Conservation (phyloP, 2,113 vertebrate species). For the Ginglymostoma cirratum region DNA sequence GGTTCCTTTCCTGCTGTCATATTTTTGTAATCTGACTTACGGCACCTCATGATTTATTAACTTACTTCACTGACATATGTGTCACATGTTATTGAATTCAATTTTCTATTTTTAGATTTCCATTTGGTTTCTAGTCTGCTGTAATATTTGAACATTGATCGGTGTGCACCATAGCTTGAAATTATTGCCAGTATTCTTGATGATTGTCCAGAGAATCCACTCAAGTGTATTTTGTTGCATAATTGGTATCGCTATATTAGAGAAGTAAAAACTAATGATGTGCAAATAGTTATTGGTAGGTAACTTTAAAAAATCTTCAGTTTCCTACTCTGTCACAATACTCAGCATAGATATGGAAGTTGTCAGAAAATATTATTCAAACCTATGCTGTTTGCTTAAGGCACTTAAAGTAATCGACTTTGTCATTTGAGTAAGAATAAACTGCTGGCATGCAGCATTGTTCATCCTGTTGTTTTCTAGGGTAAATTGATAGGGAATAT, state of each 20-base stretch:
- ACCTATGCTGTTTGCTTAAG: background rate
- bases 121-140: background rate
- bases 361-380: background rate
- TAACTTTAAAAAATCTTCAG: background rate
- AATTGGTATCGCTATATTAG: background rate
- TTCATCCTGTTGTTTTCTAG: background rate
- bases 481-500: background rate
- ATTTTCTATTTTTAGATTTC: background rate
- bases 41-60: background rate
- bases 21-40: background rate
- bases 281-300: background rate
- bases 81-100: background rate
- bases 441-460: background rate
- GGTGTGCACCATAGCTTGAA: background rate
- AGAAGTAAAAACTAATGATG: background rate
- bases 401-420: background rate
- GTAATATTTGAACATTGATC: background rate
- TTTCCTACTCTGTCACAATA: background rate
- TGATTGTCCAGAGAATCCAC: background rate
- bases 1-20: background rate
- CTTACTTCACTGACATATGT: background rate
- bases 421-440: background rate
- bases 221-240: background rate
- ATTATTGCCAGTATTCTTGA: background rate
- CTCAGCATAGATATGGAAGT: background rate